Base-by-base conservation (phyloP, 2,888 invertebrate species). In the Subacronicta megacephala region DNA sequence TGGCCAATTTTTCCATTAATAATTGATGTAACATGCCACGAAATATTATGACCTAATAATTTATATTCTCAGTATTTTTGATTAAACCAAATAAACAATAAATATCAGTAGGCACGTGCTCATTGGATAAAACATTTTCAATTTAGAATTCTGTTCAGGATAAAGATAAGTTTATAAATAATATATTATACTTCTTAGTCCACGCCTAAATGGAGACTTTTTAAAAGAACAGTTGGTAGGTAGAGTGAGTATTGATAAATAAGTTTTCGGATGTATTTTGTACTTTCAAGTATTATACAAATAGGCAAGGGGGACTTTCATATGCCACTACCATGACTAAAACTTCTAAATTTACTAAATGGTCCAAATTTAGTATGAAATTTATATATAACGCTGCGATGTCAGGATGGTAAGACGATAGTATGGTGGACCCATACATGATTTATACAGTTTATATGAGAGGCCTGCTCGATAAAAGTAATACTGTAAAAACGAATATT, bases 311-410 rank as follows among this genome's bases (percentile, higher is more conserved):
- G 76, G 64, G 56, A 72, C 60, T 74, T 62, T 74, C 58, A 49
- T 77, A 80, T 78, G 81, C 76, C 68, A 75, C 84, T 89, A 87
- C 79, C 71, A 75, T 60, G 71, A 77, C 84, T 87, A 88, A 77
- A 72, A 65, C 47, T 36, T 65, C 85, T 90, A 90, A 83, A 70
- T 70, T 86, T 72, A 85, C 86, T 90, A 87, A 87, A 89, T 91
- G 91, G 90, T 91, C 91, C 91, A 77, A 88, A 83, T 88, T 84
- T 83, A 84, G 66, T 69, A 72, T 83, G 81, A 84, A 80, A 72
- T 78, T 76, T 81, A 82, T 62, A 78, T 64, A 75, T 66, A 80
- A 75, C 62, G 56, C 66, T 42, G 72, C 57, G 58, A 72, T 70
- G 61, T 71, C 45, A 10, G 54, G 57, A 54, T 73, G 68, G 58